Percentiles rank a stretch among this genome's conserved stretches.
phyloP scores from a whole-genome alignment of 2,888 invertebrate genomes.

The Drosophila incognita region DNA sequence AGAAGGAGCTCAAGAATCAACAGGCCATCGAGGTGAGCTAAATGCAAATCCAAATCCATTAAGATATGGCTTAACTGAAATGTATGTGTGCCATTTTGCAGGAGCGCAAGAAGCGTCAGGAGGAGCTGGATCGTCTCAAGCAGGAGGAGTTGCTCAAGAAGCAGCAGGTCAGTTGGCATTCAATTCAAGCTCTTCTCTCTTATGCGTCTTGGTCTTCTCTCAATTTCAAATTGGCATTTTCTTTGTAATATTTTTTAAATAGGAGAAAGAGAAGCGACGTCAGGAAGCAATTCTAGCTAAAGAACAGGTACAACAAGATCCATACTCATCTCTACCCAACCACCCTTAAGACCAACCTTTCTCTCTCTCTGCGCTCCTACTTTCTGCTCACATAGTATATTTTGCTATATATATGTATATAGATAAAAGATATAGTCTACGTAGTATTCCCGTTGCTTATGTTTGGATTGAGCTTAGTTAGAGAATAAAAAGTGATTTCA shows the following conservation, averaged over 20 bases:
- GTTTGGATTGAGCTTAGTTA: not conserved
- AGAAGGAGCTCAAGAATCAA: constrained; percentile 92
- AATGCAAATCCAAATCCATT: not conserved
- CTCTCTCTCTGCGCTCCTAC: constrained; percentile 4
- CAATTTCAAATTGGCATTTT: constrained; percentile 77
- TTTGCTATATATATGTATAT: not conserved
- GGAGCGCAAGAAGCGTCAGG: constrained; percentile 94
- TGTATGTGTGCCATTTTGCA: constrained; percentile 84
- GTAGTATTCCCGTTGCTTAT: not conserved
- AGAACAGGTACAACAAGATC: constrained; percentile 91
- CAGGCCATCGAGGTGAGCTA: constrained; percentile 93
- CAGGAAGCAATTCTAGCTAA: constrained; percentile 95
- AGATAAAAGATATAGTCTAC: not conserved
- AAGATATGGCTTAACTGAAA: not conserved
- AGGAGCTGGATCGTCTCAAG: constrained; percentile 93
- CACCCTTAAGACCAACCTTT: not conserved
- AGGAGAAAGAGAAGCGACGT: constrained; percentile 96
- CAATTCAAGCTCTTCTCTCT: not conserved
- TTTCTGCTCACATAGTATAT: not conserved
- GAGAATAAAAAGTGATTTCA: not conserved
- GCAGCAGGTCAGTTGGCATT: constrained; percentile 89
- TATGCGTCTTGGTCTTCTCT: constrained; percentile 19
- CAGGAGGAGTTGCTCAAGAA: constrained; percentile 93
- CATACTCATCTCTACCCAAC: not conserved
- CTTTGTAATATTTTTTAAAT: constrained; percentile 67